Evolutionary conservation across 1,140 invertebrate species (phyloP).

Genomic region (Zaprionus africanus): DNA sequence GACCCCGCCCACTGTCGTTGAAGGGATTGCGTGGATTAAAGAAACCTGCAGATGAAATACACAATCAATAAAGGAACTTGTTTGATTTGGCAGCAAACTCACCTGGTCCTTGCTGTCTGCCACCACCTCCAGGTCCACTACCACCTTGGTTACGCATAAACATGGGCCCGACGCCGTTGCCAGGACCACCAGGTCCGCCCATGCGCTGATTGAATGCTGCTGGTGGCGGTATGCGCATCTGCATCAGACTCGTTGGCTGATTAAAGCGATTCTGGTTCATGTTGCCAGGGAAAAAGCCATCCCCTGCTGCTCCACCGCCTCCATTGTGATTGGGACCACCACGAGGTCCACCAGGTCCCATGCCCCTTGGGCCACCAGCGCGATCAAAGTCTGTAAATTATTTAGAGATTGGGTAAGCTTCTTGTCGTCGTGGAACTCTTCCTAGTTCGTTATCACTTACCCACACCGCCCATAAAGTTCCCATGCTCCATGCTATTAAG

Average conservation of each 20-base stretch:
- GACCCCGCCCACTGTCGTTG: slow-evolving; percentile 81
- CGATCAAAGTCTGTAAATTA: slow-evolving; percentile 61
- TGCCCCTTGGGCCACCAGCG: slow-evolving; percentile 63
- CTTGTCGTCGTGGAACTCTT: neutral
- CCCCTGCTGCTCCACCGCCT: slow-evolving; percentile 54
- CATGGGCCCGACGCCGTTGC: slow-evolving; percentile 66
- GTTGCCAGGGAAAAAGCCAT: slow-evolving; percentile 71
- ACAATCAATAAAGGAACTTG: neutral
- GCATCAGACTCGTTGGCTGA: slow-evolving; percentile 80
- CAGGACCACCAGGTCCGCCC: slow-evolving; percentile 65
- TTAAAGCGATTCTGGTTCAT: slow-evolving; percentile 81
- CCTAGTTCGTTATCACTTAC: slow-evolving; percentile 12
- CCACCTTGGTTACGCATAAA: slow-evolving; percentile 69
- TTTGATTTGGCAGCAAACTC: slow-evolving; percentile 1
- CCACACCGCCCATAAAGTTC: slow-evolving; percentile 57
- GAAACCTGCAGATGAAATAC: slow-evolving; percentile 61
- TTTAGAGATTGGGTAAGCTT: neutral
- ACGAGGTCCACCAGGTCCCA: slow-evolving; percentile 56
- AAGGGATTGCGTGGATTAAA: slow-evolving; percentile 84
- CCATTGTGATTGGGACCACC: slow-evolving; percentile 52
- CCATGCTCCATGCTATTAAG: slow-evolving; percentile 67
- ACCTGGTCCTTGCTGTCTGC: slow-evolving; percentile 75
- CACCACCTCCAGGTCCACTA: slow-evolving; percentile 38
- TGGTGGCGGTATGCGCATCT: slow-evolving; percentile 82
- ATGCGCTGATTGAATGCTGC: slow-evolving; percentile 74